Conservation (phyloP, 2,797 vertebrate species). For the Phylloscopus collybita region DNA sequence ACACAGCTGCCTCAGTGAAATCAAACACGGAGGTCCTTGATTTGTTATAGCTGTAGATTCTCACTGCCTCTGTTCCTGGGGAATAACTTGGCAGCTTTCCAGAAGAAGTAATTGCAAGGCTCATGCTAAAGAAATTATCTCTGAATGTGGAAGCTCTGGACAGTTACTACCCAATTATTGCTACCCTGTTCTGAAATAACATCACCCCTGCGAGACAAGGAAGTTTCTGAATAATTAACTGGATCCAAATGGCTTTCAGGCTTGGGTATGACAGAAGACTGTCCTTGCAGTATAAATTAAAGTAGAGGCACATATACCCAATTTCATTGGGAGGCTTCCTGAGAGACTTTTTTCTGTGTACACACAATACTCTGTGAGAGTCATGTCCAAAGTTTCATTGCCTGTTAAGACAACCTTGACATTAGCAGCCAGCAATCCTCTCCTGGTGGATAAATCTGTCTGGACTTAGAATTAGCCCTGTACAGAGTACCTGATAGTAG, state of each 20-base stretch:
- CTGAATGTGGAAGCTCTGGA: constrained; percentile 17
- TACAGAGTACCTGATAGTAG: neutral
- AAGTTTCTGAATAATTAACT: constrained; percentile 35
- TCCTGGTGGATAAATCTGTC: neutral
- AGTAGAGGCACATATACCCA: neutral
- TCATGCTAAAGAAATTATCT: constrained; percentile 30
- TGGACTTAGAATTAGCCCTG: neutral
- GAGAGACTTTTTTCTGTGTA: neutral
- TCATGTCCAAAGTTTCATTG: neutral
- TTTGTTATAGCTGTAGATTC: constrained; percentile 41
- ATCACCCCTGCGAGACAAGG: neutral
- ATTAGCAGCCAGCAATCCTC: neutral
- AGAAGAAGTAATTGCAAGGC: constrained; percentile 46
- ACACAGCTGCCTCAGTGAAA: neutral
- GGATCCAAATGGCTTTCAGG: constrained; percentile 1
- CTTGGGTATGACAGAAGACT: neutral
- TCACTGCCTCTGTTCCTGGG: neutral
- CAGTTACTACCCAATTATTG: constrained; percentile 37
- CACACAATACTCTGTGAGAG: neutral
- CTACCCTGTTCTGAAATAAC: constrained; percentile 14
- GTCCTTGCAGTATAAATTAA: neutral
- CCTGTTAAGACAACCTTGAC: neutral
- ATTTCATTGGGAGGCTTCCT: neutral
- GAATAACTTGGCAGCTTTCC: constrained; percentile 45
- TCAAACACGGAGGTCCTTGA: neutral